These are phyloP conservation scores for Stictocephala bisonia DNA, from an alignment of 2,888 invertebrate genomes.

Conservation along the genomic window DNA sequence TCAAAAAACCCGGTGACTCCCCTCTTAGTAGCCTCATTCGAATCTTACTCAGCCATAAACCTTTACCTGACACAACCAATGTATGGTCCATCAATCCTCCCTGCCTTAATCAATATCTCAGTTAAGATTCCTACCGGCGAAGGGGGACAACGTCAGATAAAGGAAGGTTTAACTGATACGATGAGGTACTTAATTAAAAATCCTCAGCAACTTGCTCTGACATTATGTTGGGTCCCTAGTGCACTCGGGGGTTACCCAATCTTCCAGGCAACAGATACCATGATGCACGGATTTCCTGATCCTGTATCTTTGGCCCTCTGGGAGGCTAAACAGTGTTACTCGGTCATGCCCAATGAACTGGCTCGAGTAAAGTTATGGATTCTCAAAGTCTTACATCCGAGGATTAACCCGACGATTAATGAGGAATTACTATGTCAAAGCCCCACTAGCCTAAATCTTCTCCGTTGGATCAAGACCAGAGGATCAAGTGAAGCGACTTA, in stretches of 20 bases:
- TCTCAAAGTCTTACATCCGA: too few species aligned
- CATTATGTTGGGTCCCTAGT: not conserved
- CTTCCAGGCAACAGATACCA: not conserved
- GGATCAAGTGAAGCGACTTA: too few species aligned
- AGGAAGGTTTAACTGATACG: not conserved
- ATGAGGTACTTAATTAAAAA: not conserved
- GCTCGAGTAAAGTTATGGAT: too few species aligned
- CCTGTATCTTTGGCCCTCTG: not conserved
- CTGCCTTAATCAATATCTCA: not conserved
- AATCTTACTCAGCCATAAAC: not conserved
- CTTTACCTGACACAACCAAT: not conserved
- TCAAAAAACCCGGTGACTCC: not conserved
- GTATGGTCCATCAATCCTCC: not conserved
- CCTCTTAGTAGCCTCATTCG: not conserved
- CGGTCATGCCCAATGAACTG: too few species aligned
- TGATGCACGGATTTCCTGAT: constrained; percentile 16
- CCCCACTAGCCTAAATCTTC: too few species aligned
- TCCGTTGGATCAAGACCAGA: too few species aligned
- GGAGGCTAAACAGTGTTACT: not conserved
- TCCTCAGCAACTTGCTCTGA: not conserved
- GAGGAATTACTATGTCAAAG: too few species aligned
- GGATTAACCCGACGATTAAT: too few species aligned
- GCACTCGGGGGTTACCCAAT: not conserved
- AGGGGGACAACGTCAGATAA: not conserved
- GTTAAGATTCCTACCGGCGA: not conserved